Evolutionary conservation across 2,888 invertebrate genomes (phyloP), one percentile per base, ranked within the genome.

Genomic region (Xylocampa areola): DNA sequence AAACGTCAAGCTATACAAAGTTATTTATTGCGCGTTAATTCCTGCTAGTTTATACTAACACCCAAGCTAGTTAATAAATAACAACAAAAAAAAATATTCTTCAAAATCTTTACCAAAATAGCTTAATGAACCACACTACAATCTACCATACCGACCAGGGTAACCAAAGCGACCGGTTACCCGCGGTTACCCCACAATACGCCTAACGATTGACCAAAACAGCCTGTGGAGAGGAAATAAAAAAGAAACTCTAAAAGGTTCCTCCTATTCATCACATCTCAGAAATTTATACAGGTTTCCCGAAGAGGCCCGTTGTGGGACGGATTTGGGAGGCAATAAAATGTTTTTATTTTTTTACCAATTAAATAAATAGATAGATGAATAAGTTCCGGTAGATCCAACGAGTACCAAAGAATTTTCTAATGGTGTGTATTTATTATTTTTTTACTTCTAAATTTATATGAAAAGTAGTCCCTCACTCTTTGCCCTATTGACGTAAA

Each of bases 221-320:
- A 44, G 30, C 35, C 25, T 41, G 16, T 11, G 21, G 25, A 36
- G 17, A 37, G 21, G 13, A 49, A 45, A 50, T 41, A 45, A 51
- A 51, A 45, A 36, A n/a, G 16, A 16, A 41, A 30, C 41, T 36
- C 27, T 37, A 51, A 52, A 58, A 48, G 48, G 58, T 43, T 48
- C 37, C 16, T 59, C 41, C 43, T 48, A 52, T 59, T 59, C 41
- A 52, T 48, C 59, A 52, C 53, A 40, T 53, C 47, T 49, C 13
- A 43, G 48, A 55, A 55, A 64, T 50, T 41, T 60, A 57, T 61
- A 54, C 54, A 60, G 51, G 23, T 41, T 61, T 33, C 43, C 27
- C 17, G 25, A 40, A 21, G n/a, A 49, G 4, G 14, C 13, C 32
- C 25, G 10, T 47, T 41, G 23, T 35, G 37, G 47, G 25, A 25